These are phyloP conservation scores for Rutilus rutilus DNA, from an alignment of 2,113 vertebrate genomes.

Conservation along the genomic window DNA sequence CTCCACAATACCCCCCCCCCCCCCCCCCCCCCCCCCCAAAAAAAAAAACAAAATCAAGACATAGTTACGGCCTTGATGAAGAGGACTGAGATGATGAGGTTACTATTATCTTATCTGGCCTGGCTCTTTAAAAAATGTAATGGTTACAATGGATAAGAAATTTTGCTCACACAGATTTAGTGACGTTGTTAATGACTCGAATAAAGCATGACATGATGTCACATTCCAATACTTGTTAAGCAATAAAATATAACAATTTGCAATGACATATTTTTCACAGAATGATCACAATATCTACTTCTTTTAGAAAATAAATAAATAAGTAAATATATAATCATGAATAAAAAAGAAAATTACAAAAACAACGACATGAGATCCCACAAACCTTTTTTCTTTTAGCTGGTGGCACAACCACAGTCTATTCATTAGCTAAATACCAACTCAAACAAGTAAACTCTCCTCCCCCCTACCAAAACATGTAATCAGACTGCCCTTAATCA, in stretches of 20 bases:
- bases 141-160: background rate
- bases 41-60: no score
- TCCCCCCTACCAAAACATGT: conserved; percentile 41
- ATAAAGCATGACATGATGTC: no score
- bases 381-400: conserved; percentile 28
- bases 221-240: background rate
- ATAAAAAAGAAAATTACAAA: no score
- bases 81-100: background rate
- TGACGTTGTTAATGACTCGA: background rate
- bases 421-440: conserved; percentile 21
- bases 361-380: background rate
- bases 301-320: background rate
- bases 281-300: background rate
- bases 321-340: no score
- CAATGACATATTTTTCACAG: background rate
- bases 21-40: no score
- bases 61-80: no score
- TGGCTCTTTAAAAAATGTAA: background rate
- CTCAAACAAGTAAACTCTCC: conserved; percentile 34
- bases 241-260: background rate
- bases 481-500: conserved; percentile 44
- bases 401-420: conserved; percentile 1
- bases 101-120: background rate
- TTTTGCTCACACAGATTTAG: background rate
- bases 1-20: no score